phyloP scores from a whole-genome alignment of 2,888 invertebrate species.

The Diplolepis rosae region DNA sequence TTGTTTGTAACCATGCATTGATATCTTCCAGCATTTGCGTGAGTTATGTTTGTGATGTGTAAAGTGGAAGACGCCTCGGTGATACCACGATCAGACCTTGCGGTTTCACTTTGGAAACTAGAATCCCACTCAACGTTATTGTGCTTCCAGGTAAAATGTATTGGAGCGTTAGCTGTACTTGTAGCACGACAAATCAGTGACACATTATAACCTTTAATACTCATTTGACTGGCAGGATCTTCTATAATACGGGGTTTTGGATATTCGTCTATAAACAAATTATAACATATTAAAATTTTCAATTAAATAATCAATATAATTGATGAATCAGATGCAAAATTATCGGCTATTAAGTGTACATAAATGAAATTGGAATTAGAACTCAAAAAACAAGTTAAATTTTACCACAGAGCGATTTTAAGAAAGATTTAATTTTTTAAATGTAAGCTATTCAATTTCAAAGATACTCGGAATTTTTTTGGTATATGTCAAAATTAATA shows the following conservation, averaged over 20 bases:
- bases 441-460: neutral
- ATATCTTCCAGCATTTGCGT: constrained; percentile 90
- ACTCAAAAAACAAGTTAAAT: too few relatives aligned
- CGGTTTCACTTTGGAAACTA: constrained; percentile 73
- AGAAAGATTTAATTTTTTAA: neutral
- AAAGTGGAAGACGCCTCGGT: constrained; percentile 83
- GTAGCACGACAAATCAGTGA: constrained; percentile 88
- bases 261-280: constrained; percentile 78
- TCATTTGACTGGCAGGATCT: constrained; percentile 87
- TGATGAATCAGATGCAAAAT: too few relatives aligned
- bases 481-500: too few relatives aligned
- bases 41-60: constrained; percentile 83
- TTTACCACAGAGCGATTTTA: too few relatives aligned
- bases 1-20: constrained; percentile 94
- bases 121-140: constrained; percentile 81
- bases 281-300: neutral
- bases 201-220: constrained; percentile 91
- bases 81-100: constrained; percentile 76
- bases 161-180: constrained; percentile 83
- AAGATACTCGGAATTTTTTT: too few relatives aligned
- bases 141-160: constrained; percentile 91
- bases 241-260: constrained; percentile 90
- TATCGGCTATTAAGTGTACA: too few relatives aligned
- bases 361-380: too few relatives aligned
- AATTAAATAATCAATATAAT: too few relatives aligned